Evolutionary conservation across 2,113 vertebrate species (phyloP).

Genomic region (Fukomys damarensis): DNA sequence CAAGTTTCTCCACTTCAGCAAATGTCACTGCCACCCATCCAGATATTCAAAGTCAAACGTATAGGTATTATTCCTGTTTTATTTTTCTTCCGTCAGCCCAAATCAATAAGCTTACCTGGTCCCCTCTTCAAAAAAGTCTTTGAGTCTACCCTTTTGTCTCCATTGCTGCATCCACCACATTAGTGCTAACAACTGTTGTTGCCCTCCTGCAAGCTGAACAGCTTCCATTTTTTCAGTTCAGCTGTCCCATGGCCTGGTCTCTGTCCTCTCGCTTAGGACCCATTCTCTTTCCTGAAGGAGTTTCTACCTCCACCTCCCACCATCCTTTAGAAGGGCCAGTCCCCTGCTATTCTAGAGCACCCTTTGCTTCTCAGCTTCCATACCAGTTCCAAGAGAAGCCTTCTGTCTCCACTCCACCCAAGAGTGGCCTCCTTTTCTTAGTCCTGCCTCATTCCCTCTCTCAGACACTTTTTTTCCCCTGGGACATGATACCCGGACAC

Average conservation of each 20-base stretch:
- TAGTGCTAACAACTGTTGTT: not conserved
- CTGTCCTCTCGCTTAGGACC: not conserved
- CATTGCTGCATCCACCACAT: rapidly evolving
- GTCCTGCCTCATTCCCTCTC: not conserved
- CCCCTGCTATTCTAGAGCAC: not conserved
- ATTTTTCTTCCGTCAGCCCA: not conserved
- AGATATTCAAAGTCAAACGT: not conserved
- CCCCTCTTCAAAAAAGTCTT: not conserved
- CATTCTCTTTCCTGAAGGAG: not conserved
- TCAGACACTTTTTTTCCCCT: not conserved
- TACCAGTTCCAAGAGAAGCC: not conserved
- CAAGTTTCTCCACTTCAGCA: not conserved
- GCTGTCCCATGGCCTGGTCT: not conserved
- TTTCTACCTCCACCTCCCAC: not conserved
- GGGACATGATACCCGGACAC: not conserved
- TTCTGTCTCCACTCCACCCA: not conserved
- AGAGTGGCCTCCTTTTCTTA: not conserved
- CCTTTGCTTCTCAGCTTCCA: not conserved
- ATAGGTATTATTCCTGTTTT: not conserved
- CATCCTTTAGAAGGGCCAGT: not conserved
- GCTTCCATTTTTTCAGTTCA: not conserved
- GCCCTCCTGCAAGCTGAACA: not conserved
- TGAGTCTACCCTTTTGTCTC: not conserved
- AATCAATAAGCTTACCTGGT: not conserved
- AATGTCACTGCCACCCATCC: not conserved